phyloP scores from a whole-genome alignment of 2,113 vertebrate species.

The Phocoena phocoena region DNA sequence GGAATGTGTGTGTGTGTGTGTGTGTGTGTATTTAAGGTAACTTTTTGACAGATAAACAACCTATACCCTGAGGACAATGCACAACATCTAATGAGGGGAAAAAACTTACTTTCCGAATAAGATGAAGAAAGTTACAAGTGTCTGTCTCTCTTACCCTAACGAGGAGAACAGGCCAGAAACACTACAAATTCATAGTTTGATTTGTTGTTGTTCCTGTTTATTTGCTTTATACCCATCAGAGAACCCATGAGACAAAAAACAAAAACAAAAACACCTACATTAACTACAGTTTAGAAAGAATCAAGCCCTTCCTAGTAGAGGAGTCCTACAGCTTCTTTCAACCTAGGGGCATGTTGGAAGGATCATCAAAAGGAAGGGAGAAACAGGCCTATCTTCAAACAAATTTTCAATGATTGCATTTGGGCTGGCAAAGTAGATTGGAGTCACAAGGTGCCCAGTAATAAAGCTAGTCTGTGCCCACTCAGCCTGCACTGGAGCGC shows the following conservation, averaged over 20 bases:
- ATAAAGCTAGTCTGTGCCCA: background rate
- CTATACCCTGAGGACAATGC: background rate
- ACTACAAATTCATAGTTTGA: background rate
- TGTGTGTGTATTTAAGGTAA: background rate
- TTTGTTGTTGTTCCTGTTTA: background rate
- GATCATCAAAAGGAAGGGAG: background rate
- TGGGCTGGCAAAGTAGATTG: background rate
- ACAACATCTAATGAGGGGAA: background rate
- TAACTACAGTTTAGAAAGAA: background rate
- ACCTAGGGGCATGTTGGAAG: background rate
- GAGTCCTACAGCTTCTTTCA: background rate
- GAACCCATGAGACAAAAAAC: background rate
- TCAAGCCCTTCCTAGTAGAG: background rate
- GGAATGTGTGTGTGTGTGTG: background rate
- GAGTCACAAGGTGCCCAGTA: background rate
- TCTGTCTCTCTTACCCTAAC: background rate
- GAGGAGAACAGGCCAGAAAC: background rate
- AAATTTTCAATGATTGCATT: background rate
- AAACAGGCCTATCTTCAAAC: background rate
- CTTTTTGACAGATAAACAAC: constrained; percentile 30
- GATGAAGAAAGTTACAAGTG: background rate
- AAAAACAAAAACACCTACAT: background rate
- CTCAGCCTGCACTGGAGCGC: background rate
- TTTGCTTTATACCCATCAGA: background rate
- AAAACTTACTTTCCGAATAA: background rate